phyloP scores from a whole-genome alignment of 1,140 invertebrate genomes.

The Proctacanthus coquilletti region DNA sequence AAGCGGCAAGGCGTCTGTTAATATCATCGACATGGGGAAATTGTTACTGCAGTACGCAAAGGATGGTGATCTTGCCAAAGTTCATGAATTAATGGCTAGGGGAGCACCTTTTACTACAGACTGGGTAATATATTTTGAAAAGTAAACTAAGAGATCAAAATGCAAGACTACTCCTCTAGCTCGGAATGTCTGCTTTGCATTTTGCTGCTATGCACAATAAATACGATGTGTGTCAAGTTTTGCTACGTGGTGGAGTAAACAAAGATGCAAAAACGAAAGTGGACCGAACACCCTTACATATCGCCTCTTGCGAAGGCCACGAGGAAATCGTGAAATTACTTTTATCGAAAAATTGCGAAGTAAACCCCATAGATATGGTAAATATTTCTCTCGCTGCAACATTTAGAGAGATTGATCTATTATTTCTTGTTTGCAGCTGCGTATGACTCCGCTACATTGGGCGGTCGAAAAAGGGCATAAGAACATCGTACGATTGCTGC shows the following conservation, averaged over 20 bases:
- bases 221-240: conserved; percentile 60
- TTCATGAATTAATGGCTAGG: conserved; percentile 63
- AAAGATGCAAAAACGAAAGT: conserved; percentile 83
- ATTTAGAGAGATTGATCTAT: neutral
- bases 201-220: conserved; percentile 73
- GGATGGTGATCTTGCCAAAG: conserved; percentile 59
- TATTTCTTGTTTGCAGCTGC: conserved; percentile 39
- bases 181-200: conserved; percentile 80
- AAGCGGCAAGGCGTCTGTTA: neutral
- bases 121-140: too few relatives aligned
- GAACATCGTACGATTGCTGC: conserved; percentile 48
- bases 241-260: conserved; percentile 71
- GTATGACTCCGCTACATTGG: conserved; percentile 92
- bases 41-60: conserved; percentile 60
- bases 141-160: conserved; percentile 2
- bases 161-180: conserved; percentile 31
- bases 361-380: conserved; percentile 75
- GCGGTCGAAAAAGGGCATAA: conserved; percentile 71
- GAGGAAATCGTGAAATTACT: conserved; percentile 58
- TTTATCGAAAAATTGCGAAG: conserved; percentile 58
- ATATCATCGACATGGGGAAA: conserved; percentile 61
- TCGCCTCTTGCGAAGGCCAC: conserved; percentile 76
- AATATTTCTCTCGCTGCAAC: conserved; percentile 9
- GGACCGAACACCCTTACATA: conserved; percentile 76
- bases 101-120: conserved; percentile 86